A percentile compares a stretch with the other conserved stretches of the same genome.
Conservation (phyloP, 2,888 invertebrate genomes). For the Oscheius sp. region DNA sequence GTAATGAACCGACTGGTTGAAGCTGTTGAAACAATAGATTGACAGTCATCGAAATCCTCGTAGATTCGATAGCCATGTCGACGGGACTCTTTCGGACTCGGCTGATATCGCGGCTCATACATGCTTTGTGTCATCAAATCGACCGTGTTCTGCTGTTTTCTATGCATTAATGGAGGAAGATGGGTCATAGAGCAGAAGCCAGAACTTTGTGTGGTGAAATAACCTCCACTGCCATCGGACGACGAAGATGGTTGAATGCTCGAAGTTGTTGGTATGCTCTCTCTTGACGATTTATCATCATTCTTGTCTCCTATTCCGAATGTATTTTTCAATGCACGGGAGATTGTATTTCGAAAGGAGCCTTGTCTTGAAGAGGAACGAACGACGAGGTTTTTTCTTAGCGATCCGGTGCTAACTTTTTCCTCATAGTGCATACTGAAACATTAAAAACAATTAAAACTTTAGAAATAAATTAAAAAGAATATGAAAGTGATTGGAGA, state of each 20-base stretch:
- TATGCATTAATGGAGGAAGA: conserved; percentile 40
- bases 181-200: conserved; percentile 46
- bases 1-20: conserved; percentile 36
- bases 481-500: neutral
- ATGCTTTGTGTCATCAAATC: conserved; percentile 48
- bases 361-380: conserved; percentile 34
- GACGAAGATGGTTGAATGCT: conserved; percentile 26
- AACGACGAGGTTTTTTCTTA: conserved; percentile 44
- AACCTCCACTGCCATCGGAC: conserved; percentile 7
- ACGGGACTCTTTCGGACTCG: conserved; percentile 15
- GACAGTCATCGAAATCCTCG: conserved; percentile 44
- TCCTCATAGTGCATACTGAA: conserved; percentile 25
- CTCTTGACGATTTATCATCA: conserved; percentile 34
- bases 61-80: conserved; percentile 35
- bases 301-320: conserved; percentile 38
- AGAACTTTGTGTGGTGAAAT: conserved; percentile 36
- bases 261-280: conserved; percentile 32
- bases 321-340: conserved; percentile 42
- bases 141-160: neutral
- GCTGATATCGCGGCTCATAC: conserved; percentile 32
- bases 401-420: conserved; percentile 42
- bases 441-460: neutral
- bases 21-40: conserved; percentile 47
- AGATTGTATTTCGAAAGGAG: conserved; percentile 45
- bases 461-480: neutral